A percentile compares a stretch with the other conserved stretches of the same genome.
Conservation (phyloP, 2,797 vertebrate genomes). For the Anniella stebbinsi region DNA sequence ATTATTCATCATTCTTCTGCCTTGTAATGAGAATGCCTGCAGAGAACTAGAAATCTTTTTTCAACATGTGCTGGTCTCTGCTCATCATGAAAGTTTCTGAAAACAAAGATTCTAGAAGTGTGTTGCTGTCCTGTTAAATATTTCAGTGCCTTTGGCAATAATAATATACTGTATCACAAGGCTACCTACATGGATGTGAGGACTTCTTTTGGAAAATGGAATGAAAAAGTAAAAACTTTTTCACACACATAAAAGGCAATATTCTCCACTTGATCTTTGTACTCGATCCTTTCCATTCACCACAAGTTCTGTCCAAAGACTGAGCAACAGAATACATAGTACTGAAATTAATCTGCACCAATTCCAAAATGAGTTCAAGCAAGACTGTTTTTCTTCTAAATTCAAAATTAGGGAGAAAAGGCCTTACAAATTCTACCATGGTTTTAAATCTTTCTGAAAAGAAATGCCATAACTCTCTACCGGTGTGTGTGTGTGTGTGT, state of each 20-base stretch:
- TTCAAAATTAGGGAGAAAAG: background rate
- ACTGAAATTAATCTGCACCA: constrained; percentile 14
- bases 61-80: background rate
- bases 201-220: constrained; percentile 5
- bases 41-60: background rate
- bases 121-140: background rate
- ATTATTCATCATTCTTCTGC: background rate
- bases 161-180: background rate
- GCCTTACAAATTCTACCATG: constrained; percentile 15
- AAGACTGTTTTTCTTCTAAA: background rate
- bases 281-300: background rate
- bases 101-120: constrained; percentile 17
- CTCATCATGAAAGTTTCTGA: constrained; percentile 1
- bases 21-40: constrained; percentile 13
- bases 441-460: background rate
- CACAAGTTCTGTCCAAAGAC: constrained; percentile 9
- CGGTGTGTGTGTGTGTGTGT: background rate
- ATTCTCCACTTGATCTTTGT: constrained; percentile 25
- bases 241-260: background rate
- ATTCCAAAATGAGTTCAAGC: constrained; percentile 39
- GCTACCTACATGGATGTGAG: background rate
- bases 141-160: constrained; percentile 17
- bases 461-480: constrained; percentile 5
- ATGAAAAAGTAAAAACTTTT: background rate
- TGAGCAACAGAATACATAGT: constrained; percentile 3